A percentile compares a stretch with the other conserved stretches of the same genome.
phyloP scores from a whole-genome alignment of 37 sponge, comb jelly and placozoan species.

The Lycopodina hypogea region DNA sequence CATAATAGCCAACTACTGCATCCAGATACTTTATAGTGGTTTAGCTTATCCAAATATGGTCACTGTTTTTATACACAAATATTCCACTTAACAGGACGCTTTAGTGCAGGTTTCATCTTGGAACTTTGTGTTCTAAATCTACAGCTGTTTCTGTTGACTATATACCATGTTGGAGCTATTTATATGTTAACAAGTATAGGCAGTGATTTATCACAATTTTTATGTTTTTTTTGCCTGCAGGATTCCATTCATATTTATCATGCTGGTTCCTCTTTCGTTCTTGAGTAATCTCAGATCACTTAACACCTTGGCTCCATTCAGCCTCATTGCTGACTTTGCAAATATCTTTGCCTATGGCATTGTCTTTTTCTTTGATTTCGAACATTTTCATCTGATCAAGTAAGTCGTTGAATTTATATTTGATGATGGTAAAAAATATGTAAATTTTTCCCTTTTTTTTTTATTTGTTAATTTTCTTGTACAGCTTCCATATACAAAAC shows the following conservation, averaged over 20 bases:
- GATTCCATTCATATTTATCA: conserved; percentile 14
- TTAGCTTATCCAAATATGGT: no score
- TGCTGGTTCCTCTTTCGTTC: conserved; percentile 47
- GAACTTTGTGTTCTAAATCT: no score
- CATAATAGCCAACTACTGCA: no score
- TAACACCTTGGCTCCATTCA: conserved; percentile 55
- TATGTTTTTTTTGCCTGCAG: background rate
- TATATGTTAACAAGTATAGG: no score
- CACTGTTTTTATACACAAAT: no score
- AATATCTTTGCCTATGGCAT: conserved; percentile 90
- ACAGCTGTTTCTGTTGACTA: no score
- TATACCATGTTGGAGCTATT: no score
- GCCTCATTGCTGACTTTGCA: conserved; percentile 86
- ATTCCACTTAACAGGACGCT: no score
- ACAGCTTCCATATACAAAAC: conserved; percentile 38
- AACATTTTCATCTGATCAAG: conserved; percentile 74
- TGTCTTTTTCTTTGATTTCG: conserved; percentile 91
- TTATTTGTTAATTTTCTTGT: background rate
- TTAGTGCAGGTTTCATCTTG: no score
- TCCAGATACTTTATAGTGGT: no score
- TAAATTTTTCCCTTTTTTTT: background rate
- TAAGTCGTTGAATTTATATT: conserved; percentile 33
- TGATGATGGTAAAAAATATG: background rate
- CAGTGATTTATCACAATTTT: no score
- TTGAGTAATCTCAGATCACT: conserved; percentile 54